Evolutionary conservation across 1,140 invertebrate genomes (phyloP), one percentile per base, ranked within the genome.

Genomic region (Anoplophora glabripennis): DNA sequence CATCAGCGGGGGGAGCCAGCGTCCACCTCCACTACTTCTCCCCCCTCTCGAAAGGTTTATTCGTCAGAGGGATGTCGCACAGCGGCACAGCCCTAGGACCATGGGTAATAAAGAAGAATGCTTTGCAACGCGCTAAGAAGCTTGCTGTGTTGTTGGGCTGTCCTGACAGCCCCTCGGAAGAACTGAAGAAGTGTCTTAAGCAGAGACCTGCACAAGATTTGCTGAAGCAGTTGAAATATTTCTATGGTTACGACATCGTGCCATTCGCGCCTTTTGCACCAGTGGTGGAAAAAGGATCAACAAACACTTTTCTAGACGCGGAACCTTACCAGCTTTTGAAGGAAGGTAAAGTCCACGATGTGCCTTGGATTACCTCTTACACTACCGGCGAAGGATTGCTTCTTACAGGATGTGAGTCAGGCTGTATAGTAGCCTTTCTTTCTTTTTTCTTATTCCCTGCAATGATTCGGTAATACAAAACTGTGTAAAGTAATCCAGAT

Each of bases 61-160:
- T 88, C 66, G 71, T 83, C 71, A 80, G 84, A 49, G 89, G 86
- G 3, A 86, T 92, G 41, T 84, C 90, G 0, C 83, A 87, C 75
- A 92, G 89, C 69, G 92, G 91, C 0, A 86, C 86, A n/a, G 83
- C 84, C 4, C 74, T 90, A 1, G 77, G 81, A 65, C 83, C 82
- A 1, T 94, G 87, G 90, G 82, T 87, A 0, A 77, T 87, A 40
- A 79, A 84, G 1, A 79, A 86, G 65, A 83, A 86, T 37, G 78
- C 88, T 0, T 72, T 79, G 1, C 78, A 85, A 59, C 90, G 90
- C 66, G 83, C 90, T 0, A 80, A 81, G 42, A 78, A 83, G 61
- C 70, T 94, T 4, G 86, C 84, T 0, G 65, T 74, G 1, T 74
- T 80, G 3, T 75, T 93, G 1, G 89, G 89, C 57, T 94, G 90